These are phyloP conservation scores for Lacerta viridis DNA, from an alignment of 2,797 vertebrate species.

Conservation along the genomic window DNA sequence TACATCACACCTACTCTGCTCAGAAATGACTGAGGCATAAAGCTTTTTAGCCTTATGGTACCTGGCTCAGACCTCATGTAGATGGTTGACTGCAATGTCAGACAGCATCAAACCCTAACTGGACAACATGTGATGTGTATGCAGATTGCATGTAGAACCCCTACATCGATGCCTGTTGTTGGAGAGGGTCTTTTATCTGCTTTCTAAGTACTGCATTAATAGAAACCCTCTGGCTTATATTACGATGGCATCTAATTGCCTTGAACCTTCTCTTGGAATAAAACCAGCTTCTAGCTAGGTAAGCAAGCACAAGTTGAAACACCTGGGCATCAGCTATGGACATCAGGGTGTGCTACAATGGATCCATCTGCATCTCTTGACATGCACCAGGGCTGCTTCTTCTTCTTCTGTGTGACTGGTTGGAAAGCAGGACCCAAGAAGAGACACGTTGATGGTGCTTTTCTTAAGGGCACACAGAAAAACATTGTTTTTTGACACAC, in stretches of 20 bases:
- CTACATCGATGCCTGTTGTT: slow-evolving; percentile 38
- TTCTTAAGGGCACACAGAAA: slow-evolving; percentile 26
- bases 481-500: slow-evolving; percentile 71
- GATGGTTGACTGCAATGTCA: not conserved
- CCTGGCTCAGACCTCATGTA: not conserved
- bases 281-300: slow-evolving; percentile 72
- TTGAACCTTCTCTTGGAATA: slow-evolving; percentile 73
- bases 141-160: not conserved
- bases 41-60: not conserved
- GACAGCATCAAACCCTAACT: not conserved
- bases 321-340: slow-evolving; percentile 77
- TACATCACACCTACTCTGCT: not conserved
- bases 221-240: slow-evolving; percentile 65
- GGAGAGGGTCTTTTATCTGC: slow-evolving; percentile 45
- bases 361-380: slow-evolving; percentile 67
- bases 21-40: not conserved
- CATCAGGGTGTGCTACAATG: slow-evolving; percentile 75
- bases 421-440: slow-evolving; percentile 72
- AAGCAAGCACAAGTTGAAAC: slow-evolving; percentile 76
- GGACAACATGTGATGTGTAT: not conserved
- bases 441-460: slow-evolving; percentile 9
- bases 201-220: slow-evolving; percentile 45
- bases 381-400: slow-evolving; percentile 56
- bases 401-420: slow-evolving; percentile 71
- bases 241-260: slow-evolving; percentile 57